Conservation (phyloP, 2,797 vertebrate species). For the Lepilemur ruficaudatus region DNA sequence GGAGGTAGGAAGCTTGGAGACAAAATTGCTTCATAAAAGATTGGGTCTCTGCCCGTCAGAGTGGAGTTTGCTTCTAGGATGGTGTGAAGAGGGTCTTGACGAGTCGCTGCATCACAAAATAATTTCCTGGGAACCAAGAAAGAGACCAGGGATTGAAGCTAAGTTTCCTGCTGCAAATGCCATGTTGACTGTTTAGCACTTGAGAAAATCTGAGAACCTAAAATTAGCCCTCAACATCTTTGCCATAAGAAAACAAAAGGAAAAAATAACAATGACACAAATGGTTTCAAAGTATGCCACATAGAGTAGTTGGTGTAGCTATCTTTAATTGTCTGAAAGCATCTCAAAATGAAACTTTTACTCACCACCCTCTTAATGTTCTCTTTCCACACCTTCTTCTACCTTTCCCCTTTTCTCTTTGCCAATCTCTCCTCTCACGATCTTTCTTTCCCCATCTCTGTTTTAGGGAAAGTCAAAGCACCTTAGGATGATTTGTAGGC, state of each 20-base stretch:
- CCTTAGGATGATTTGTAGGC: not conserved
- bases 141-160: not conserved
- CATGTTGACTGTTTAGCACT: not conserved
- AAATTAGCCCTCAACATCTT: slow-evolving; percentile 6
- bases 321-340: not conserved
- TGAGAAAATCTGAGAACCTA: not conserved
- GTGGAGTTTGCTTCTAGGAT: not conserved
- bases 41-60: not conserved
- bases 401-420: not conserved
- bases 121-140: not conserved
- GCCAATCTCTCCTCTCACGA: accelerated
- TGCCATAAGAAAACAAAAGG: not conserved
- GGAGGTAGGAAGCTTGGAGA: not conserved
- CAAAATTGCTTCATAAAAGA: not conserved
- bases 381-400: not conserved
- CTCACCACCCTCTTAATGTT: not conserved
- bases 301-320: not conserved
- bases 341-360: not conserved
- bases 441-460: not conserved
- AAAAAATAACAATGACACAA: slow-evolving; percentile 7
- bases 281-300: not conserved
- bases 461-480: not conserved
- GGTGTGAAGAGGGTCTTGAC: not conserved
- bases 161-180: not conserved
- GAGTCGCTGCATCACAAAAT: not conserved